Evolutionary conservation across 2,113 vertebrate species (phyloP).

Genomic region (Panthera tigris): DNA sequence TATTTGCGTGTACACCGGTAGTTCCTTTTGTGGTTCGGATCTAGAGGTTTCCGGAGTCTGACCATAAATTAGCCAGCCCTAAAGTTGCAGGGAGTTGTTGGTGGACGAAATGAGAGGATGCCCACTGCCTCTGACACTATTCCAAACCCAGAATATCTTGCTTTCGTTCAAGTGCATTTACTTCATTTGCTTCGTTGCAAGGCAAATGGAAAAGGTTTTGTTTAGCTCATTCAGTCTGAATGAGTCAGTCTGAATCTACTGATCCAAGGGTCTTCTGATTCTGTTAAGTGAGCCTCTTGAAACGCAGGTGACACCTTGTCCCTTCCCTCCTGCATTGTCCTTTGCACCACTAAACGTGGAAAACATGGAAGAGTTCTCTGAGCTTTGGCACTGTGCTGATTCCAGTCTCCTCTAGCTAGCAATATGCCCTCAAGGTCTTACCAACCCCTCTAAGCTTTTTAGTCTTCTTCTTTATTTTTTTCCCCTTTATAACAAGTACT

Average conservation of each 20-base stretch:
- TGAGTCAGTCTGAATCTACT: not conserved
- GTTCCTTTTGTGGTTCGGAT: not conserved
- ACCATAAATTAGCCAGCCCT: not conserved
- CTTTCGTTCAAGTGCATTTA: not conserved
- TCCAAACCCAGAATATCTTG: not conserved
- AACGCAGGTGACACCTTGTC: not conserved
- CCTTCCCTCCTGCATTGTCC: not conserved
- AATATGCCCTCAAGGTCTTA: not conserved
- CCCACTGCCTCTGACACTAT: not conserved
- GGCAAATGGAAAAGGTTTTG: not conserved
- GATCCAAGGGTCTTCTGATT: not conserved
- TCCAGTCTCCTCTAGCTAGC: not conserved
- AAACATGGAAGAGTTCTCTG: not conserved
- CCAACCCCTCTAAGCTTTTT: not conserved
- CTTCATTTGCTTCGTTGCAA: not conserved
- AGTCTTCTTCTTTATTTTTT: not conserved
- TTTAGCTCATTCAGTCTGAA: not conserved
- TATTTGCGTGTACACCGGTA: not conserved
- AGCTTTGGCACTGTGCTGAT: not conserved
- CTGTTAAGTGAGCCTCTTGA: not conserved
- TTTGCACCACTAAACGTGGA: not conserved
- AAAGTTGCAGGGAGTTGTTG: not conserved
- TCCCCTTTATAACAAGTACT: constrained; percentile 1
- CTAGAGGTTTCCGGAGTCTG: not conserved
- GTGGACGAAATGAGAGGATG: not conserved